Base-by-base conservation (phyloP, 2,888 invertebrate species). In the Trichogramma dendrolimi region DNA sequence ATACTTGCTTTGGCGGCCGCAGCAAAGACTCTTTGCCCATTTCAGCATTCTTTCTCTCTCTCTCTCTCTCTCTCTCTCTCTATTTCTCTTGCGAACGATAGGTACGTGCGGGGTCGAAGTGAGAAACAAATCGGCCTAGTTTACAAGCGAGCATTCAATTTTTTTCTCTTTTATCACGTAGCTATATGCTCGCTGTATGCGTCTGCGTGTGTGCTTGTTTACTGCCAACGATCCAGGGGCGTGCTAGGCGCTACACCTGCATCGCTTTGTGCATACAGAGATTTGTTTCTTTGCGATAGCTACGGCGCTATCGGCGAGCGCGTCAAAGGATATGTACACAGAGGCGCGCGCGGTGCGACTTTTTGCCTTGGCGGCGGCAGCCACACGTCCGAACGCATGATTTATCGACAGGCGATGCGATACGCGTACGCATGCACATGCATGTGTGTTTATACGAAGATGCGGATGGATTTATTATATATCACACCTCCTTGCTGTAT, bases 401-500 rank as follows among this genome's bases (percentile, higher is more conserved):
- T 48, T 48, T 48, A 14, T 48, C 48, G 27, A 11, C 48, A 14
- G 48, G 5, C 11, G 5, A 10, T 11, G 27, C 27, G 27, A 27
- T 27, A 27, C 27, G 27, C 5, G 7, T 48, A 5, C 48, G 11
- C 48, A 5, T 48, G 10, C 10, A 47, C 47, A 0, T 47, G 3
- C 27, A 8, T 2, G 5, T 5, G 14, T 61, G 63, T 61, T 61
- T 61, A 63, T 48, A 11, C 54, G 27, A 10, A 40, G 42, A 27
- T 10, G 43, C 47, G 50, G 44, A 38, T 49, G 41, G 59, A 60
- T 60, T 56, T 63, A 63, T 56, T 60, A 27, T 27, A 27, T 27
- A 27, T 27, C 27, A 27, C 27, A 27, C 27, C 27, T 27, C 27
- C 27, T 27, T 27, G 27, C 27, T 27, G 27, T 27, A 27, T 27